Percentiles rank a stretch among this genome's conserved stretches.
phyloP scores from a whole-genome alignment of 1,140 invertebrate species.

The Caenorhabditis tropicalis region DNA sequence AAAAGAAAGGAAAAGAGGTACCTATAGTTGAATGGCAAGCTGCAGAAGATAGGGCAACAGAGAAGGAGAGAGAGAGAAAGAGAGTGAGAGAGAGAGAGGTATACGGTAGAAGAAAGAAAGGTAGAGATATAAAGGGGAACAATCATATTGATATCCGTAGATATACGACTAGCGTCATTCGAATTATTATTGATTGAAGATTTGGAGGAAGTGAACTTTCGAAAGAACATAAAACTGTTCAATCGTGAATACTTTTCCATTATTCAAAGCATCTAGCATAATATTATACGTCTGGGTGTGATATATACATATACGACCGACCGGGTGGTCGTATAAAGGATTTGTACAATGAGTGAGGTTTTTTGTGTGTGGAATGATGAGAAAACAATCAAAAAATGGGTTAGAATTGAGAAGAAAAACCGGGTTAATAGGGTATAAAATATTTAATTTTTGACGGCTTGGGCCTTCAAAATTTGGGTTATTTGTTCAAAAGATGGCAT shows the following conservation, averaged over 20 bases:
- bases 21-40: slow-evolving; percentile 13
- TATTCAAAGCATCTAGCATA: too few species aligned
- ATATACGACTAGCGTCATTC: slow-evolving; percentile 28
- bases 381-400: not conserved
- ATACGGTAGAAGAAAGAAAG: not conserved
- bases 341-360: slow-evolving; percentile 12
- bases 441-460: not conserved
- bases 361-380: not conserved
- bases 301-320: not conserved
- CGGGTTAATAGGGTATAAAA: not conserved
- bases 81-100: not conserved
- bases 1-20: not conserved
- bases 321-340: not conserved
- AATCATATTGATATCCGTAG: not conserved
- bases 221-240: too few species aligned
- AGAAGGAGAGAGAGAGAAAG: not conserved
- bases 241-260: too few species aligned
- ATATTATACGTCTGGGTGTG: too few species aligned
- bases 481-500: not conserved
- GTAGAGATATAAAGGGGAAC: not conserved
- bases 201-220: too few species aligned
- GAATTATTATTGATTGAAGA: too few species aligned
- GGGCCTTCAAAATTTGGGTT: not conserved
- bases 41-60: not conserved
- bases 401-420: not conserved